phyloP scores from a whole-genome alignment of 2,113 vertebrate species.

The Leucopsar rothschildi region DNA sequence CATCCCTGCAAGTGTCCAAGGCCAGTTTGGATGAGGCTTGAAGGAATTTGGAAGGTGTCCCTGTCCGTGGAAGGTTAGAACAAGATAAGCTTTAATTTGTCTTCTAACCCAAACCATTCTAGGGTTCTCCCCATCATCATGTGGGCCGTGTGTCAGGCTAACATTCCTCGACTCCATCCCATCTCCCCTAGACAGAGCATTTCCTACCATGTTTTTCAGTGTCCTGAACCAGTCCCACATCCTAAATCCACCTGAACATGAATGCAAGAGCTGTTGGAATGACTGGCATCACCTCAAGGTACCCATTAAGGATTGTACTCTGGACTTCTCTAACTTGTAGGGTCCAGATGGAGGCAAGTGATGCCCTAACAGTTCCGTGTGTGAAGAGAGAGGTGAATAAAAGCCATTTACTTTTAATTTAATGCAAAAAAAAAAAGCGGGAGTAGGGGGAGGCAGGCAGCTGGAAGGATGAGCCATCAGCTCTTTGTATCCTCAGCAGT shows the following conservation, averaged over 20 bases:
- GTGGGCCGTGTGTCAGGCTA: accelerated
- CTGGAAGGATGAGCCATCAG: not conserved
- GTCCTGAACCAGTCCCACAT: not conserved
- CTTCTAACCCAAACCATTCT: not conserved
- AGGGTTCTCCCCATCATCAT: not conserved
- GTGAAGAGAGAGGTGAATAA: accelerated
- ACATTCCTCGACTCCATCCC: accelerated
- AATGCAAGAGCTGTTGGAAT: accelerated
- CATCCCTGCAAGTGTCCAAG: not conserved
- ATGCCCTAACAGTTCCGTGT: not conserved
- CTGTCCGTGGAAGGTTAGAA: not conserved
- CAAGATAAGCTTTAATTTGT: not conserved
- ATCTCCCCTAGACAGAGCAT: not conserved
- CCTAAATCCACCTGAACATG: not conserved
- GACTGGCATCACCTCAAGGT: not conserved
- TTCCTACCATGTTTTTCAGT: not conserved
- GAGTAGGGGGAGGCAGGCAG: not conserved
- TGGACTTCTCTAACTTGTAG: not conserved
- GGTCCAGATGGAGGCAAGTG: not conserved
- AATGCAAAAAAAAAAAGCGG: not conserved
- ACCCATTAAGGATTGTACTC: not conserved
- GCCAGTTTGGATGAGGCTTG: not conserved
- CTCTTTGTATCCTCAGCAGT: not conserved
- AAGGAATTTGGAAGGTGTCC: not conserved
- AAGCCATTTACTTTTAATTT: not conserved